phyloP scores from a whole-genome alignment of 2,888 invertebrate genomes.

The Erebia aethiops region DNA sequence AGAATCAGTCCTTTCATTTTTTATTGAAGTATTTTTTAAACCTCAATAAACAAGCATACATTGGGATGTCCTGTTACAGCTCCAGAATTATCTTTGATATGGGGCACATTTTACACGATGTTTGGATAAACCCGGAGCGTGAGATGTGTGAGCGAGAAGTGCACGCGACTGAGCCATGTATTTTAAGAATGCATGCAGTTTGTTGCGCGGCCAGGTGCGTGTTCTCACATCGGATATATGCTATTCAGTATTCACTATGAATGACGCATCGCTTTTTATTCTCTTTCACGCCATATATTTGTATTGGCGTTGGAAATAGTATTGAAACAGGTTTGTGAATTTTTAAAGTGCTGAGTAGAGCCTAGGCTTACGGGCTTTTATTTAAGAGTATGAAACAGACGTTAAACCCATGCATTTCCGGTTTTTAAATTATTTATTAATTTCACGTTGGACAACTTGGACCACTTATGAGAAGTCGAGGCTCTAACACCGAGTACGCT shows the following conservation, averaged over 20 bases:
- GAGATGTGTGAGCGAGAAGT: not conserved
- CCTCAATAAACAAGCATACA: not conserved
- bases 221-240: conserved; percentile 41
- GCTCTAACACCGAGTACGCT: no score
- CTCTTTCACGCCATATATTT: not conserved
- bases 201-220: conserved; percentile 42
- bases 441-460: no score
- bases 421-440: no score
- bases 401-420: no score
- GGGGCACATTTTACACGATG: conserved; percentile 7
- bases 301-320: not conserved
- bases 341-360: not conserved
- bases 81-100: not conserved
- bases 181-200: conserved; percentile 41
- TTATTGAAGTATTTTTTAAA: no score
- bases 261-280: conserved; percentile 22
- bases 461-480: no score
- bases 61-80: not conserved
- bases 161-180: conserved; percentile 27
- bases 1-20: no score
- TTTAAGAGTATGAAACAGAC: not conserved
- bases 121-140: conserved; percentile 1
- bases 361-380: no score
- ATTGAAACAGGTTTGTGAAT: not conserved
- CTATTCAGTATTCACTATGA: conserved; percentile 21